Conservation (phyloP, 2,113 vertebrate genomes). For the Ranitomeya variabilis region DNA sequence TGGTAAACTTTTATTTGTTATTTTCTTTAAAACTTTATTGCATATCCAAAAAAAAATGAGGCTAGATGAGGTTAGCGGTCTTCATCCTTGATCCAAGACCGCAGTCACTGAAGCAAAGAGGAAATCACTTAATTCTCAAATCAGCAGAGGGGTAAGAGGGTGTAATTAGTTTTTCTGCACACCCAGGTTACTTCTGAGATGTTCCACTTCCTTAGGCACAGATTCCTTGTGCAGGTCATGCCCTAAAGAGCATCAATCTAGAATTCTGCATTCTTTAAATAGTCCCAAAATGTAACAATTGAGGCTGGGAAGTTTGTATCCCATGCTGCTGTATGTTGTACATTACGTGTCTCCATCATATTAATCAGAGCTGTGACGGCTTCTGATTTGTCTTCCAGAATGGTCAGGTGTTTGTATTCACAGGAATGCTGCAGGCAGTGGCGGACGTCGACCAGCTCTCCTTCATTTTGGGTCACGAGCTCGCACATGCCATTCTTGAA, state of each 20-base stretch:
- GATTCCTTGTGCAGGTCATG: too few relatives aligned
- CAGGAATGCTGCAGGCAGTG: conserved; percentile 85
- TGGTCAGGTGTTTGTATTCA: conserved; percentile 91
- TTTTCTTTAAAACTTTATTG: neutral
- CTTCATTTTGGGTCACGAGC: conserved; percentile 91
- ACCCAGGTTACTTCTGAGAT: neutral
- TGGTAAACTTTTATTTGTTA: too few relatives aligned
- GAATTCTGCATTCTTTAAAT: neutral
- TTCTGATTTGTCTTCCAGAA: conserved; percentile 74
- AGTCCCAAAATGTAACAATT: neutral
- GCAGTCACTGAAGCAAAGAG: neutral
- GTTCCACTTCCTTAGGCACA: neutral
- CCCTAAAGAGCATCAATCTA: neutral
- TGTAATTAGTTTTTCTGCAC: neutral
- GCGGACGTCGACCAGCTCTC: conserved; percentile 85
- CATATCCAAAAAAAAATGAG: neutral
- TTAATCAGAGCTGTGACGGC: neutral
- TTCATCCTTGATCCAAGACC: neutral
- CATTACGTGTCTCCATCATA: neutral
- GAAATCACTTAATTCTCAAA: neutral
- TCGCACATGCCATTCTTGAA: conserved; percentile 88
- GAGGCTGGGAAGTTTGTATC: neutral
- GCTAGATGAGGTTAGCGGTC: neutral
- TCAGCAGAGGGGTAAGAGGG: neutral
- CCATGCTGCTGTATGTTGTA: too few relatives aligned